phyloP scores from a whole-genome alignment of 2,797 vertebrate species.

The Peromyscus melanophrys region DNA sequence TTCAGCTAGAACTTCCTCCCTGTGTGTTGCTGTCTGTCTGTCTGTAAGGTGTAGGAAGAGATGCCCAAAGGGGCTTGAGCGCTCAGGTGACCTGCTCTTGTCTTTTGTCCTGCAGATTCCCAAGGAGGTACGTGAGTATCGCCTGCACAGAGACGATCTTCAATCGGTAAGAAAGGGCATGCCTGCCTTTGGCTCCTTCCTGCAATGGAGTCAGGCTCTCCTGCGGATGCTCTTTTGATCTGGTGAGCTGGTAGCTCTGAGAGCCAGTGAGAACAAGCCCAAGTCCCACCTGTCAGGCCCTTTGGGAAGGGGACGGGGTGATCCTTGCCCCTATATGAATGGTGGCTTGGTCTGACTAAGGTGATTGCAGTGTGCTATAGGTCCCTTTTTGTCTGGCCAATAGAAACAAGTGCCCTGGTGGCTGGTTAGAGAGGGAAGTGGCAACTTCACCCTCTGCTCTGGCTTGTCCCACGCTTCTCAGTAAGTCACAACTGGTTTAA shows the following conservation, averaged over 20 bases:
- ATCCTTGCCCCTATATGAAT: neutral
- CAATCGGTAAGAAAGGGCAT: constrained; percentile 50
- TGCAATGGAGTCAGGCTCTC: neutral
- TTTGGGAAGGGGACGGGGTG: neutral
- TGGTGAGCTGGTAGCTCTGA: neutral
- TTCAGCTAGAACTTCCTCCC: fast-evolving
- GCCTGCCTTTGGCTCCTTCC: neutral
- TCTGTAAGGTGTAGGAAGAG: neutral
- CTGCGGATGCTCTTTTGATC: neutral
- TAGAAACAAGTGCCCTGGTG: neutral
- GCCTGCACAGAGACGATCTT: constrained; percentile 1
- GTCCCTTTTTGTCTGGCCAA: neutral
- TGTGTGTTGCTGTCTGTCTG: neutral
- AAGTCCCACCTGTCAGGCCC: neutral
- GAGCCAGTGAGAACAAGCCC: neutral
- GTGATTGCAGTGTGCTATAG: neutral
- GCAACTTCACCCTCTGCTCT: neutral
- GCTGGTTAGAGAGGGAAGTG: neutral
- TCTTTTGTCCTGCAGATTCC: constrained; percentile 87
- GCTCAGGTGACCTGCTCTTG: neutral
- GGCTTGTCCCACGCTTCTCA: neutral
- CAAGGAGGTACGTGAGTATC: constrained; percentile 85
- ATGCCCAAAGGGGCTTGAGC: fast-evolving
- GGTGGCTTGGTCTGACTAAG: neutral
- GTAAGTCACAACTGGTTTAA: neutral